These are phyloP conservation scores for Melangyna quadrimaculata DNA, from an alignment of 2,888 invertebrate genomes.

Conservation along the genomic window DNA sequence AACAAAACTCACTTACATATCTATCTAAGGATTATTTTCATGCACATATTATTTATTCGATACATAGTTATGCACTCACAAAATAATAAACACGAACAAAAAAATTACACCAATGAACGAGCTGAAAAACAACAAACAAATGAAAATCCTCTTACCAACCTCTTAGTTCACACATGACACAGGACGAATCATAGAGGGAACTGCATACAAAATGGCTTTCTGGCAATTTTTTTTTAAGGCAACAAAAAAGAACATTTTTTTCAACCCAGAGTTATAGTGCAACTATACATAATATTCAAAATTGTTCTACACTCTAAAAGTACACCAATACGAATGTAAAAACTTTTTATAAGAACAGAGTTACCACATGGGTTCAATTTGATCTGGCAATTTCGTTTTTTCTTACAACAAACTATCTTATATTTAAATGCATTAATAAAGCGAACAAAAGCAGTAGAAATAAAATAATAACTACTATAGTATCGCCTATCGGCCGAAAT, in stretches of 20 bases:
- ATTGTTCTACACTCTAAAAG: background rate
- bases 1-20: background rate
- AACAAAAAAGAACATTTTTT: conserved; percentile 9
- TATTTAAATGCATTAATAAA: too few species aligned
- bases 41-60: conserved; percentile 2
- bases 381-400: too few species aligned
- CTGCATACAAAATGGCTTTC: conserved; percentile 26
- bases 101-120: background rate
- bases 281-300: background rate
- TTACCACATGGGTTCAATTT: background rate
- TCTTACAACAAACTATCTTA: too few species aligned
- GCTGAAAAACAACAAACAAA: background rate
- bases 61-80: background rate
- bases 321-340: conserved; percentile 7
- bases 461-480: too few species aligned
- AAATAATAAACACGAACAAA: background rate
- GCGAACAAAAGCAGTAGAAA: too few species aligned
- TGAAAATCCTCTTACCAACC: conserved; percentile 29
- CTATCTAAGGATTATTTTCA: background rate
- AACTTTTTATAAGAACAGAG: background rate
- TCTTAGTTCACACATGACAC: conserved; percentile 22
- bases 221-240: conserved; percentile 19
- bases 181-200: background rate
- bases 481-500: too few species aligned
- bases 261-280: background rate